Percentiles rank a stretch among this genome's conserved stretches.
Conservation (phyloP, 2,797 vertebrate genomes). For the Pempheris klunzingeri region DNA sequence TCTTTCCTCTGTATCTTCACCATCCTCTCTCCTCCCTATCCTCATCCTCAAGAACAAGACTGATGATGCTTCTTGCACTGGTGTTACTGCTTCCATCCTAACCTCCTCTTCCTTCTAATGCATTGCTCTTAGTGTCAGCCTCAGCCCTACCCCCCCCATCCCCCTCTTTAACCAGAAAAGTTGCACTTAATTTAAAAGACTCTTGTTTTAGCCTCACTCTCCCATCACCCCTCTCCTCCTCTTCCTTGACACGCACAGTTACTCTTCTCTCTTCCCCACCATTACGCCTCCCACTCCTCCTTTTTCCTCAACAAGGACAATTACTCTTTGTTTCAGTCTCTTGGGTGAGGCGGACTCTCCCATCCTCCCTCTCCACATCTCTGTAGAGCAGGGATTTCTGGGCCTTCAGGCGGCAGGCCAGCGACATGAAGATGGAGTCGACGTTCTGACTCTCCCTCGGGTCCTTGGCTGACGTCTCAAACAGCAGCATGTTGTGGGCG, state of each 20-base stretch:
- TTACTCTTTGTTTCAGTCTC: conserved; percentile 84
- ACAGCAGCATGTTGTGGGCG: conserved; percentile 97
- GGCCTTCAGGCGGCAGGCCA: conserved; percentile 95
- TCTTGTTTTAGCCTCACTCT: conserved; percentile 22
- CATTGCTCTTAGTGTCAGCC: conserved; percentile 21
- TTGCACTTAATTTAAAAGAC: conserved; percentile 39
- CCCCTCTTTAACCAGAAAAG: conserved; percentile 31
- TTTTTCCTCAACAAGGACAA: conserved; percentile 92
- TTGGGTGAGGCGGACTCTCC: conserved; percentile 87
- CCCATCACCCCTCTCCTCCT: conserved; percentile 39
- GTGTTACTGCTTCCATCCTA: background rate
- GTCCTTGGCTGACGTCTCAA: conserved; percentile 98
- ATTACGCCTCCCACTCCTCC: conserved; percentile 38
- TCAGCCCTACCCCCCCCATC: conserved; percentile 1
- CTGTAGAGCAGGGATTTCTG: conserved; percentile 95
- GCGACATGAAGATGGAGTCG: conserved; percentile 97
- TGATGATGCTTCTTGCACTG: background rate
- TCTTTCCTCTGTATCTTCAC: background rate
- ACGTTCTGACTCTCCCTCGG: conserved; percentile 97
- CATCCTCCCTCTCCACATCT: conserved; percentile 90
- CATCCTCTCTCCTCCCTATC: background rate
- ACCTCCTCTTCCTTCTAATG: conserved; percentile 14
- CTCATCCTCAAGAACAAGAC: conserved; percentile 13
- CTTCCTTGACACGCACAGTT: conserved; percentile 40
- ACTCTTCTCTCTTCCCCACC: conserved; percentile 36